Conservation (phyloP, 2,113 vertebrate species). For the Prionailurus viverrinus region DNA sequence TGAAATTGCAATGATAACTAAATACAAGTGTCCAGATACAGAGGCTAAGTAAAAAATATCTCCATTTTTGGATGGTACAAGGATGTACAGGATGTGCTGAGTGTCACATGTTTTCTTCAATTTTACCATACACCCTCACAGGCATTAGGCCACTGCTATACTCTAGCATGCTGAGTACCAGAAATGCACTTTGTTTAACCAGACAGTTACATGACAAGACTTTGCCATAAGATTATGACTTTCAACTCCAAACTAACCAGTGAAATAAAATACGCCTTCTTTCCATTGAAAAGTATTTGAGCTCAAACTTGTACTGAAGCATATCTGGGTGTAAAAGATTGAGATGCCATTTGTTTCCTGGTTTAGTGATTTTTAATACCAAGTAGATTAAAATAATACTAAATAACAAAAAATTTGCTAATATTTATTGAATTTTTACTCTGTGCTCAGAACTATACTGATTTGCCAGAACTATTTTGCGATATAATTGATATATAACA, state of each 20-base stretch:
- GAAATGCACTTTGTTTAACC: background rate
- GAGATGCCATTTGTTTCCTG: background rate
- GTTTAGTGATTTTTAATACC: background rate
- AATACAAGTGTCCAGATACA: background rate
- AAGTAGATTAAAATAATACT: background rate
- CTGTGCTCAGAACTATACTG: background rate
- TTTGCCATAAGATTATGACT: background rate
- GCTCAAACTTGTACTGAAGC: background rate
- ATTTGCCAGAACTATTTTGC: slow-evolving; percentile 6
- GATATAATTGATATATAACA: background rate
- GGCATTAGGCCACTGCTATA: background rate
- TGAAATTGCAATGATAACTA: background rate
- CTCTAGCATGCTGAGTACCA: background rate
- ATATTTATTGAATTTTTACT: background rate
- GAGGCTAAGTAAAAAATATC: background rate
- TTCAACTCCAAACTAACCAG: background rate
- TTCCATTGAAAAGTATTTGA: background rate
- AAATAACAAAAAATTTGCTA: background rate
- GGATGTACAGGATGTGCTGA: background rate
- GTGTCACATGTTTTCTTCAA: background rate
- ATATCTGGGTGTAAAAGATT: background rate
- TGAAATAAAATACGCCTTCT: background rate
- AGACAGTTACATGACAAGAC: background rate
- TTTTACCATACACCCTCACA: background rate
- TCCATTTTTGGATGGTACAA: background rate